A percentile compares a stretch with the other conserved stretches of the same genome.
These are phyloP conservation scores for Thalpophila matura DNA, from an alignment of 2,888 invertebrate species.

Conservation along the genomic window DNA sequence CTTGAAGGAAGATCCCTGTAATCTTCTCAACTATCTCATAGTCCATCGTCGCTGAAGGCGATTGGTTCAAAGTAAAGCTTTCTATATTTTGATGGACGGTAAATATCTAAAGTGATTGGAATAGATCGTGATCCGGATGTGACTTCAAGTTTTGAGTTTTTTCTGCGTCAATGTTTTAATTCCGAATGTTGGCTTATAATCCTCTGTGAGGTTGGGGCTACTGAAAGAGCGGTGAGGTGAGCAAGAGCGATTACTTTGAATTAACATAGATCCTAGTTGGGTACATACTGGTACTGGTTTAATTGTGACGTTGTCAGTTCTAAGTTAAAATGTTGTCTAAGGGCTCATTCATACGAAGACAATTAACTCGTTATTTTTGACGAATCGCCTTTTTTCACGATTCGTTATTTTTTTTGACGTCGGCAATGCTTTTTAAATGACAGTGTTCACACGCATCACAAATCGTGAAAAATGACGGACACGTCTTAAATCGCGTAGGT, in stretches of 20 bases:
- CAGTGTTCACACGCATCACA: too few species aligned
- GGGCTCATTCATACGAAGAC: too few species aligned
- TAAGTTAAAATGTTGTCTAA: not conserved
- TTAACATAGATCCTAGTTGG: accelerated
- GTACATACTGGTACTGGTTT: too few species aligned
- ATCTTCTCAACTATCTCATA: constrained; percentile 13
- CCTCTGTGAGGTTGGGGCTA: constrained; percentile 44
- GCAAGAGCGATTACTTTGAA: not conserved
- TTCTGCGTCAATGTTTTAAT: constrained; percentile 44
- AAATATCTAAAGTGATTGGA: constrained; percentile 52
- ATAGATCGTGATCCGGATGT: constrained; percentile 54
- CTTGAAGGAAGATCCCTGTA: constrained; percentile 7
- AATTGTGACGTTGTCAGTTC: not conserved
- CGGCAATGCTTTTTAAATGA: too few species aligned
- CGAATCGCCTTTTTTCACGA: too few species aligned
- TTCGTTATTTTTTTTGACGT: too few species aligned
- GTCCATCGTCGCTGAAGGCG: constrained; percentile 7
- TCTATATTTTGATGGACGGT: constrained; percentile 44
- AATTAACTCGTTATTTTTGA: too few species aligned
- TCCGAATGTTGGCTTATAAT: constrained; percentile 55
- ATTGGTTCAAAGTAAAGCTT: constrained; percentile 44
- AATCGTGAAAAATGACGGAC: too few species aligned
- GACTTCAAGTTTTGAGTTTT: constrained; percentile 41
- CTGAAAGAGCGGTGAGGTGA: constrained; percentile 3
- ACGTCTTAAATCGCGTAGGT: too few species aligned